A percentile compares a stretch with the other conserved stretches of the same genome.
Evolutionary conservation across 2,888 invertebrate species (phyloP).

Genomic region (Ernsta delagoae): DNA sequence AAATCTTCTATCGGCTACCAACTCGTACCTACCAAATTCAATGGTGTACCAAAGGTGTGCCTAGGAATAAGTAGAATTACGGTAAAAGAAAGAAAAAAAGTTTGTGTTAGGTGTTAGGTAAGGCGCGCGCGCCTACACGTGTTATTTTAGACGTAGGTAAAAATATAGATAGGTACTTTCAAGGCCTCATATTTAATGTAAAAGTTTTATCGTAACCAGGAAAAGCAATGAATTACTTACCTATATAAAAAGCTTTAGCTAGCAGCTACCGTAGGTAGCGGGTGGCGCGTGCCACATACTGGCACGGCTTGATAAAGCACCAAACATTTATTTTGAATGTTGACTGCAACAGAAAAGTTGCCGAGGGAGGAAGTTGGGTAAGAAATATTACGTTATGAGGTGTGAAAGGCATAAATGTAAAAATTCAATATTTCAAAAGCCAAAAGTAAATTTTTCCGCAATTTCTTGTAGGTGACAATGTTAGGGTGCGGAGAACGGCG

Average conservation of each 20-base stretch:
- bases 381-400: constrained; percentile 85
- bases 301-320: constrained; percentile 71
- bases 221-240: constrained; percentile 26
- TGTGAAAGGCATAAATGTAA: constrained; percentile 84
- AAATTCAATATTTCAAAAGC: constrained; percentile 81
- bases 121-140: too few species aligned
- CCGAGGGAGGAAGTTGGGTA: constrained; percentile 65
- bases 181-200: too few species aligned
- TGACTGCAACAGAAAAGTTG: constrained; percentile 78
- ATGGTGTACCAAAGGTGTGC: too few species aligned
- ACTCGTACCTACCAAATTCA: too few species aligned
- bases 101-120: too few species aligned
- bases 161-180: neutral
- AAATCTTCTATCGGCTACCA: too few species aligned
- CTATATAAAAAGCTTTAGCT: constrained; percentile 17
- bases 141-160: neutral
- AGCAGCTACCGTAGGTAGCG: neutral
- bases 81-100: too few species aligned
- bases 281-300: constrained; percentile 51
- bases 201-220: neutral
- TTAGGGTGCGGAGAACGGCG: constrained; percentile 46
- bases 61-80: too few species aligned
- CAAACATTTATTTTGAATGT: constrained; percentile 83
- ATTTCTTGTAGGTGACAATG: constrained; percentile 67
- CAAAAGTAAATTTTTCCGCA: constrained; percentile 71